Conservation (phyloP, 2,888 invertebrate genomes). For the Tetragnatha montana region DNA sequence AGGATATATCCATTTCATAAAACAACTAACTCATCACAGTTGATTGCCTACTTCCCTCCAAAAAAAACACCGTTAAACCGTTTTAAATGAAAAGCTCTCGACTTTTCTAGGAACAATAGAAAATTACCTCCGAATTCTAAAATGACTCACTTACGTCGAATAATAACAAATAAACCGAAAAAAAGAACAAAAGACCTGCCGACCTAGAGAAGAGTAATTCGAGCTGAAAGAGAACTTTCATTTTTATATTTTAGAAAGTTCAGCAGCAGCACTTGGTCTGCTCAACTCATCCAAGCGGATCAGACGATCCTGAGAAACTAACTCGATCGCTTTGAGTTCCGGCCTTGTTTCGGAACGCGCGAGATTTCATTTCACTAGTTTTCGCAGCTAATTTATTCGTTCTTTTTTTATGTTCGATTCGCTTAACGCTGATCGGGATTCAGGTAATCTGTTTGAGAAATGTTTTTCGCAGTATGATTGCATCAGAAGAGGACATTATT, state of each 20-base stretch:
- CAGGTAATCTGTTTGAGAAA: background rate
- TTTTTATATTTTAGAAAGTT: constrained; percentile 22
- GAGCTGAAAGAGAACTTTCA: constrained; percentile 35
- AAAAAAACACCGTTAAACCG: background rate
- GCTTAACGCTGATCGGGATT: background rate
- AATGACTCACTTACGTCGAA: background rate
- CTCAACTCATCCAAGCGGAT: constrained; percentile 19
- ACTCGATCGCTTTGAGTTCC: constrained; percentile 17
- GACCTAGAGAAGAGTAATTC: constrained; percentile 28
- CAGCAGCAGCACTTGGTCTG: constrained; percentile 10
- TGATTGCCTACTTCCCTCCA: no score
- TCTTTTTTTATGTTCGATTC: constrained; percentile 5
- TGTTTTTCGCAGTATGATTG: background rate
- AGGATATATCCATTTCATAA: no score
- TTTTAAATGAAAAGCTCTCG: background rate
- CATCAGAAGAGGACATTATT: background rate
- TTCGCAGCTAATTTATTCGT: background rate
- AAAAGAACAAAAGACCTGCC: background rate
- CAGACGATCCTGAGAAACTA: constrained; percentile 1
- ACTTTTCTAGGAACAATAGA: background rate
- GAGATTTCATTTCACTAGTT: constrained; percentile 5
- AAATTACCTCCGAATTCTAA: background rate
- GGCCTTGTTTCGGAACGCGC: background rate
- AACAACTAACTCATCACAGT: no score
- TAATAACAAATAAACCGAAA: background rate